Base-by-base conservation (phyloP, 2,113 vertebrate genomes). In the Hiodon alosoides region DNA sequence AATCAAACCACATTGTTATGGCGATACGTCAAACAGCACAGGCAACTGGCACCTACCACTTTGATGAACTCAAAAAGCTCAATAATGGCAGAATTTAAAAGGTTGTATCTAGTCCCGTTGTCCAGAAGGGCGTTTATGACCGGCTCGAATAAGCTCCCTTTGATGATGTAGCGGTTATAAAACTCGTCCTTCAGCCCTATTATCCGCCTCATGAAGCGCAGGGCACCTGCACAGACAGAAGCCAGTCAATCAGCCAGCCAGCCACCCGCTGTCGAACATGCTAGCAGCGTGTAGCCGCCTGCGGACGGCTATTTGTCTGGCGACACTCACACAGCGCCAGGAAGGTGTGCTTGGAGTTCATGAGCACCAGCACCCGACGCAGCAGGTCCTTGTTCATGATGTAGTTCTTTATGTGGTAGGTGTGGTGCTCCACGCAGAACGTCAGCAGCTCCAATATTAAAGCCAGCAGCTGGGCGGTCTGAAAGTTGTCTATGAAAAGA, bases 331-430 rank as follows among this genome's bases (percentile, higher is more conserved):
- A 98, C 79, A 99, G 91, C 50, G 97, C 96, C 69, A 98, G 89
- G 86, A 99, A 99, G 0, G 96, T 97, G 86, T 99, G 97, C 84
- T 97, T 98, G 11, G 96, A 99, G 88, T 97, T 98, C 96, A 98
- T 99, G 80, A 99, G 93, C 72, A 97, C 93, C 83, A 99, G 88
- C 0, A 98, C 96, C 91, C 96, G 93, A 82, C 96, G 91, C 80
- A 99, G 91, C 82, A 99, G 90, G 82, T 99, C 97, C 88, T 95
- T 98, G 86, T 96, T 98, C 96, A 99, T 97, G 79, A 99, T 98
- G 87, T 97, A 98, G 79, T 95, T 98, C 90, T 98, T 99, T 87
- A 99, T 98, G 89, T 98, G 97, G 65, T 98, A 98, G 0, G 96
- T 95, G 81, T 98, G 97, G 80, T 98, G 96, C 80, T 98, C 97